Evolutionary conservation across 2,113 vertebrate species (phyloP).

Genomic region (Peromyscus polionotus): DNA sequence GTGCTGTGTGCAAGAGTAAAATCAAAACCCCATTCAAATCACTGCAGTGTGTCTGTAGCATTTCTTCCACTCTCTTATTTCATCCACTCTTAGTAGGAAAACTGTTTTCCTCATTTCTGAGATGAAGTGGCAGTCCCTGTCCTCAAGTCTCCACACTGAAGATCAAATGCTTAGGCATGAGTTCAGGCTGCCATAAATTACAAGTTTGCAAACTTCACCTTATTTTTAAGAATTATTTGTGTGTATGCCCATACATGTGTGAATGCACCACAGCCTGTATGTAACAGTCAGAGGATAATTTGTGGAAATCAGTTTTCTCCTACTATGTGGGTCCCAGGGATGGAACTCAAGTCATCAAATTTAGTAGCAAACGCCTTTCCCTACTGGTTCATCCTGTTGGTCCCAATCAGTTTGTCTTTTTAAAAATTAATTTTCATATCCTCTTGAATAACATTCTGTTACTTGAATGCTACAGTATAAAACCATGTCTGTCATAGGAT

Average conservation of each 20-base stretch:
- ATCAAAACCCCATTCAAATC: not conserved
- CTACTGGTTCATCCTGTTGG: not conserved
- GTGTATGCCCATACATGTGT: no score
- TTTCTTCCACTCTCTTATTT: not conserved
- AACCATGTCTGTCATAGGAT: not conserved
- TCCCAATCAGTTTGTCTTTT: not conserved
- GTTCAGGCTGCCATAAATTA: not conserved
- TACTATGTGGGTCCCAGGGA: not conserved
- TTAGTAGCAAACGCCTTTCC: not conserved
- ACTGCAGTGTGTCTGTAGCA: not conserved
- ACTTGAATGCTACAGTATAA: not conserved
- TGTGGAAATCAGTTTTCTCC: not conserved
- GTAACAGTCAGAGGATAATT: not conserved
- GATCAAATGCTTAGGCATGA: not conserved
- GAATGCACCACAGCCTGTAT: no score
- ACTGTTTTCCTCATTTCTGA: constrained; percentile 21
- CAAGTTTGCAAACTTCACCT: not conserved
- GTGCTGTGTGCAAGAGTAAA: not conserved
- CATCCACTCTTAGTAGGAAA: not conserved
- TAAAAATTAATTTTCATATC: not conserved
- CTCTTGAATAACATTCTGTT: not conserved
- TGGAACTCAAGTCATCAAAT: not conserved
- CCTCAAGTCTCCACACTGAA: not conserved
- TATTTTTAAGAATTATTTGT: not conserved
- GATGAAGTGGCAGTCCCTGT: not conserved